phyloP scores from a whole-genome alignment of 1,140 invertebrate genomes.

The Leptinotarsa texana region DNA sequence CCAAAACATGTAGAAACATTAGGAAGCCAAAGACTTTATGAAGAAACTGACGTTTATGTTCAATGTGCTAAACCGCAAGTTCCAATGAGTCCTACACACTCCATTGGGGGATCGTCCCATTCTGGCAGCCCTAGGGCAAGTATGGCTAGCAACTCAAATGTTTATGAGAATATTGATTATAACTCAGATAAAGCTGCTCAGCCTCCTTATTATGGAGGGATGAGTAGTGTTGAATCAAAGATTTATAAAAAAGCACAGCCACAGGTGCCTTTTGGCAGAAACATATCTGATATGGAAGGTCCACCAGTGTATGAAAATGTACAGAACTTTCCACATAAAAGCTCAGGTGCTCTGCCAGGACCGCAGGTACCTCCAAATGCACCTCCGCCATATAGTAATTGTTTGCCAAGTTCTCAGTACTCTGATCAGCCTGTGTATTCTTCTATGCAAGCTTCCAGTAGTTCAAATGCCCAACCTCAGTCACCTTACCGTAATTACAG shows the following conservation, averaged over 20 bases:
- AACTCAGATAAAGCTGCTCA: constrained; percentile 63
- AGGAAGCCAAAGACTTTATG: constrained; percentile 38
- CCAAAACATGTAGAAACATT: constrained; percentile 70
- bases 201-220: constrained; percentile 67
- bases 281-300: constrained; percentile 33
- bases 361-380: constrained; percentile 47
- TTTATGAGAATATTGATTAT: constrained; percentile 83
- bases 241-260: constrained; percentile 56
- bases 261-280: constrained; percentile 66
- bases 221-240: constrained; percentile 46
- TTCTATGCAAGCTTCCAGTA: constrained; percentile 40
- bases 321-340: constrained; percentile 60
- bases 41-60: constrained; percentile 53
- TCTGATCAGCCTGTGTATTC: constrained; percentile 47
- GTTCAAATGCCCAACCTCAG: constrained; percentile 31
- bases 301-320: constrained; percentile 76
- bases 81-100: constrained; percentile 59
- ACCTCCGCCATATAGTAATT: constrained; percentile 42
- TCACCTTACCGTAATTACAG: constrained; percentile 35
- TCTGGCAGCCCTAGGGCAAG: constrained; percentile 67
- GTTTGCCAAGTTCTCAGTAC: constrained; percentile 26
- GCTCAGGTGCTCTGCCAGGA: constrained; percentile 41
- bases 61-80: constrained; percentile 57
- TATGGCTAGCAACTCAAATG: constrained; percentile 59
- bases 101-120: constrained; percentile 63